Conservation (phyloP, 2,797 vertebrate genomes). For the Microctenopoma stevenorrisi region DNA sequence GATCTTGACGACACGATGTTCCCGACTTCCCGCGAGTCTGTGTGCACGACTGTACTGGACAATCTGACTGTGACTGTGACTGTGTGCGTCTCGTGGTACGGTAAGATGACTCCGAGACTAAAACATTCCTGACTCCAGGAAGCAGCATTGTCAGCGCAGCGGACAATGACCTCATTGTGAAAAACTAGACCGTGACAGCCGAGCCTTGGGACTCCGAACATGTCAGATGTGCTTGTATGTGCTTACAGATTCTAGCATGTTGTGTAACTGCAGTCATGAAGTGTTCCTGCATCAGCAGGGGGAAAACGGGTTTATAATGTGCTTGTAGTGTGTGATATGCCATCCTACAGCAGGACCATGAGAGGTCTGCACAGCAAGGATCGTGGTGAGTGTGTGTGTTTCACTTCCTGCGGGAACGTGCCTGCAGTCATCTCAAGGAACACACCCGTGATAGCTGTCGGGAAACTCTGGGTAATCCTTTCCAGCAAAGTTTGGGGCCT, state of each 20-base stretch:
- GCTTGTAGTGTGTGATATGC: too few relatives aligned
- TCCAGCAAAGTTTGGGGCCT: constrained; percentile 27
- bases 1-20: not conserved
- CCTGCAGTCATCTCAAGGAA: constrained; percentile 25
- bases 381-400: constrained; percentile 19
- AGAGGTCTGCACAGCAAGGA: not conserved
- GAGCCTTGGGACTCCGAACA: constrained; percentile 12
- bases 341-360: not conserved
- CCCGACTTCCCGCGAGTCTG: not conserved
- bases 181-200: constrained; percentile 33
- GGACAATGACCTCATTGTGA: constrained; percentile 45
- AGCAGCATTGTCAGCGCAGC: constrained; percentile 7
- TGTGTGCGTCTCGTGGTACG: not conserved
- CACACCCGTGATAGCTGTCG: constrained; percentile 32
- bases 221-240: not conserved
- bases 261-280: not conserved
- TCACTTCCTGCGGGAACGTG: constrained; percentile 4
- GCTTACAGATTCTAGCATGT: not conserved
- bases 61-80: constrained; percentile 5
- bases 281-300: too few relatives aligned
- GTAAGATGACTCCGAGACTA: constrained; percentile 15
- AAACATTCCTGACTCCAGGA: constrained; percentile 23
- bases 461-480: not conserved
- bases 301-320: too few relatives aligned
- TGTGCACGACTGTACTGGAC: constrained; percentile 13